These are phyloP conservation scores for Cyprinus carpio DNA, from an alignment of 2,113 vertebrate genomes.

Conservation along the genomic window DNA sequence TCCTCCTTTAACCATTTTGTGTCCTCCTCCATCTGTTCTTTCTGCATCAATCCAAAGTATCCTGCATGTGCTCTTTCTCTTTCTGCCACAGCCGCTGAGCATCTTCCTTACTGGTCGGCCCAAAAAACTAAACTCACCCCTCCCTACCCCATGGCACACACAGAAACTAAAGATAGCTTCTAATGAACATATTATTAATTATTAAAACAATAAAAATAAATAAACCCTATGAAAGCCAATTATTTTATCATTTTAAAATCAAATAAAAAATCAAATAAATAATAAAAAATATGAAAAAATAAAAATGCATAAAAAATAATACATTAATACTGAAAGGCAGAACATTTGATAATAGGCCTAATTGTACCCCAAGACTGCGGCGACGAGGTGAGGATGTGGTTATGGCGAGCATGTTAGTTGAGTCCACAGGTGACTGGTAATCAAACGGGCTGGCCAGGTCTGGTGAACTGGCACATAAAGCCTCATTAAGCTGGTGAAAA, in stretches of 20 bases:
- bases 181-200: neutral
- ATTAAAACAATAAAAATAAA: neutral
- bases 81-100: slow-evolving; percentile 86
- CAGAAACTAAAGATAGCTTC: neutral
- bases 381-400: slow-evolving; percentile 81
- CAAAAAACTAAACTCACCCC: slow-evolving; percentile 80
- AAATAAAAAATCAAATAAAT: neutral
- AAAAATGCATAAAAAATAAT: slow-evolving; percentile 45
- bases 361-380: slow-evolving; percentile 91
- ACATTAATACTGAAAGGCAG: neutral
- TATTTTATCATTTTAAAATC: neutral
- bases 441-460: slow-evolving; percentile 87
- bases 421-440: slow-evolving; percentile 82
- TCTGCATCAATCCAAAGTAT: slow-evolving; percentile 83
- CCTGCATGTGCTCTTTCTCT: slow-evolving; percentile 78
- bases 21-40: slow-evolving; percentile 89
- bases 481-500: slow-evolving; percentile 81
- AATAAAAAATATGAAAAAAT: neutral
- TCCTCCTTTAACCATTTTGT: slow-evolving; percentile 88
- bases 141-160: slow-evolving; percentile 73
- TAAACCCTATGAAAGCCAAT: neutral
- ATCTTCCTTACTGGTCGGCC: slow-evolving; percentile 83
- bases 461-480: slow-evolving; percentile 92
- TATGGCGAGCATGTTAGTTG: slow-evolving; percentile 76
- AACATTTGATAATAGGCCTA: neutral